Evolutionary conservation across 2,797 vertebrate genomes (phyloP).

Genomic region (Epinephelus awoara): DNA sequence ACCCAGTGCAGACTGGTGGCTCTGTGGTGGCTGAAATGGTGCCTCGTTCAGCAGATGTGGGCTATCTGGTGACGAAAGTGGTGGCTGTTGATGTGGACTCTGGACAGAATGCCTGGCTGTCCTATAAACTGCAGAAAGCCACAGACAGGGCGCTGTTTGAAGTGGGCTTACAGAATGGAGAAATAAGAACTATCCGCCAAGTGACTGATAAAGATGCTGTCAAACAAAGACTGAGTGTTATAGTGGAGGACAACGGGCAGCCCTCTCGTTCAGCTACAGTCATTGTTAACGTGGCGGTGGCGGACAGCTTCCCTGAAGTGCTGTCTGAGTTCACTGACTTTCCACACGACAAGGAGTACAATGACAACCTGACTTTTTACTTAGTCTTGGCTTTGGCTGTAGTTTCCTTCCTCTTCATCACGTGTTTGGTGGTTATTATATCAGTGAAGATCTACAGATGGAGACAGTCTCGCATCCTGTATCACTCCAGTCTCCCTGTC

Average conservation of each 20-base stretch:
- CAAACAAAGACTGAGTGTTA: too few relatives aligned
- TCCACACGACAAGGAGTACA: not conserved
- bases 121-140: constrained; percentile 84
- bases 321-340: too few relatives aligned
- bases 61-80: constrained; percentile 88
- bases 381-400: constrained; percentile 42
- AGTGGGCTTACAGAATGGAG: constrained; percentile 80
- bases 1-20: constrained; percentile 56
- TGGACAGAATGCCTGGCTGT: constrained; percentile 76
- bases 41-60: constrained; percentile 83
- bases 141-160: constrained; percentile 82
- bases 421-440: not conserved
- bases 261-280: too few relatives aligned
- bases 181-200: constrained; percentile 78
- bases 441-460: too few relatives aligned
- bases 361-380: constrained; percentile 16
- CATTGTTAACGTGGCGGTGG: not conserved
- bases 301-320: not conserved
- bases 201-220: too few relatives aligned
- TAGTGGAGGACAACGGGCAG: too few relatives aligned
- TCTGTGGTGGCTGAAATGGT: constrained; percentile 84
- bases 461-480: too few relatives aligned
- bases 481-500: too few relatives aligned
- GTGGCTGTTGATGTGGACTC: constrained; percentile 87
- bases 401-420: constrained; percentile 50